A percentile compares a stretch with the other conserved stretches of the same genome.
Conservation (phyloP, 2,113 vertebrate genomes). For the Cichladusa arquata region DNA sequence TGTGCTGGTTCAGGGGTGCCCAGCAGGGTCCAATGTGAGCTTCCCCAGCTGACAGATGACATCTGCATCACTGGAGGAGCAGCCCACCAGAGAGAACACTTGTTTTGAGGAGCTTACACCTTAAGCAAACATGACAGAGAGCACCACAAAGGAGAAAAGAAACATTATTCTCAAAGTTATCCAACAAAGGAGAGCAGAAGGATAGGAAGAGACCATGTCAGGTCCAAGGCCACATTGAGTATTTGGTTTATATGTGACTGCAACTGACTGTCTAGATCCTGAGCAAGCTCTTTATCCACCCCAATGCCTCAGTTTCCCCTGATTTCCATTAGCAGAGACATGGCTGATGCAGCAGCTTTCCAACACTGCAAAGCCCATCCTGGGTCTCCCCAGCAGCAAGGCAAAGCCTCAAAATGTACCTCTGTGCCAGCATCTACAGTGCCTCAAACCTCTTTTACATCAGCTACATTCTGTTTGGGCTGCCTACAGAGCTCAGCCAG, state of each 20-base stretch:
- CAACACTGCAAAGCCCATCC: not conserved
- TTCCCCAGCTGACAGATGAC: not conserved
- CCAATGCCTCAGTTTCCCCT: not conserved
- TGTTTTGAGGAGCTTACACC: not conserved
- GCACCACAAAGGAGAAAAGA: not conserved
- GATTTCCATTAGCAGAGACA: not conserved
- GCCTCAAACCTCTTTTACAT: not conserved
- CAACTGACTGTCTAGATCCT: not conserved
- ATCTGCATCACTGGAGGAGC: not conserved
- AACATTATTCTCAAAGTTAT: not conserved
- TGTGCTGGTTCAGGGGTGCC: accelerated
- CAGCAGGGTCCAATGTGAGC: not conserved
- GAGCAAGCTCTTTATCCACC: not conserved
- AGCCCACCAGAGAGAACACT: not conserved
- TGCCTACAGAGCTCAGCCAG: not conserved
- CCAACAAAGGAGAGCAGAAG: not conserved
- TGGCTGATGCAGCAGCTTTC: not conserved
- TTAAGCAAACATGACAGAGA: not conserved
- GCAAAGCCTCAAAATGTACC: not conserved
- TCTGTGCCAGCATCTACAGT: not conserved
- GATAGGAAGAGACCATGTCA: not conserved
- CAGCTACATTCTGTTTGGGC: not conserved
- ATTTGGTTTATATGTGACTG: not conserved
- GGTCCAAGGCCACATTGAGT: not conserved
- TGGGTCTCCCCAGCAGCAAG: not conserved